Base-by-base conservation (phyloP, 1,140 invertebrate genomes). In the Epicauta chinensis region DNA sequence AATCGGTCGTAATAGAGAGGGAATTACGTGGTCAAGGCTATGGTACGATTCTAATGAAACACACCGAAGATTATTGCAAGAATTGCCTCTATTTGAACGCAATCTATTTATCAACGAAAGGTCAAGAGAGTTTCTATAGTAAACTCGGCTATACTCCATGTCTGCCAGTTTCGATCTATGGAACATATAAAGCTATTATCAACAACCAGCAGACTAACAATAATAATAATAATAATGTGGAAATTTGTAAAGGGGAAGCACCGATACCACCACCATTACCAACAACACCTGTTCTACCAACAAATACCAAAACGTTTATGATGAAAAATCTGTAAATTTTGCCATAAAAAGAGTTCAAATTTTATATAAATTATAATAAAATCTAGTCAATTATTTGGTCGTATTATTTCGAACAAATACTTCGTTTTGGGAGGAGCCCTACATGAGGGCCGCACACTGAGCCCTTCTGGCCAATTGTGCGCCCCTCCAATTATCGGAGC, bases 1-100 rank as follows among this genome's bases (percentile, higher is more conserved):
- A 89, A 73, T 84, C 84, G 41, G 87, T 90, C 58, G 80, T 90
- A 9, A 86, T 90, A 59, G 77, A 80, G 46, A 79, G 79, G 69
- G 64, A 70, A 2, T 74, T 77, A 56, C 74, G 87, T 52, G 83
- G 82, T n/a, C 80, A 82, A 71, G 86, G 83, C 58, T 74, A 86
- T 49, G 87, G 87, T 16, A 82, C 81, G 59, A 73, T 78, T 62
- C 70, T 90, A 44, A 80, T 90, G 77, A 76, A 73, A 36, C 74
- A 80, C 62, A 75, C 79, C 16, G 86, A 89, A 72, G 74, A 84
- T 48, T 87, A 86, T 73, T 77, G 78, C 62, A 71, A 76, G 71
- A 65, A 75, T 56, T 70, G 75, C 34, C 69, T 82, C 56, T 74
- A 72, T 59, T 77, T 81, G 62, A 76, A 76, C 66, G 76, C 73